Conservation (phyloP, 2,888 invertebrate species). For the Eudasyphora cyanicolor region DNA sequence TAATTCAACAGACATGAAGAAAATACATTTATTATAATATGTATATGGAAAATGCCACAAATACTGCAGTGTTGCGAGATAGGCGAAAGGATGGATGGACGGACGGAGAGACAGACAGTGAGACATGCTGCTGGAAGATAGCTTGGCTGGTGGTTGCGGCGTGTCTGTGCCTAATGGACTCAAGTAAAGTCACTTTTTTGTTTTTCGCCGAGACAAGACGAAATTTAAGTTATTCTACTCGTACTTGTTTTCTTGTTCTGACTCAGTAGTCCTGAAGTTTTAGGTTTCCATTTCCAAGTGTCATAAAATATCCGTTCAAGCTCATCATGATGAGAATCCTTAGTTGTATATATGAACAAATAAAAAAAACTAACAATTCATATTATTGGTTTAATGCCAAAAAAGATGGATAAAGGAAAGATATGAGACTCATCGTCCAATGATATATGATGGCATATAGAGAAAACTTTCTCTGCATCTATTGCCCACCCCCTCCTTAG, state of each 20-base stretch:
- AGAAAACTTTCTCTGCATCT: slow-evolving; percentile 2
- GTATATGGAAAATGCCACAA: not conserved
- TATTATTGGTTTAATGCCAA: slow-evolving; percentile 32
- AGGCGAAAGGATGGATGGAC: not conserved
- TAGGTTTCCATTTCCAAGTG: slow-evolving; percentile 48
- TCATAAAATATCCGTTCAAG: slow-evolving; percentile 53
- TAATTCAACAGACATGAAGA: slow-evolving; percentile 66
- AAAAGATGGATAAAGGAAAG: not conserved
- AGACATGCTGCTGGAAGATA: too few species aligned
- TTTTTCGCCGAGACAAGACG: slow-evolving; percentile 18
- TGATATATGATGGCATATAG: slow-evolving; percentile 20
- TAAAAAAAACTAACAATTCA: not conserved
- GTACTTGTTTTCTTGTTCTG: slow-evolving; percentile 21
- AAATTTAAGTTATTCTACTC: slow-evolving; percentile 45
- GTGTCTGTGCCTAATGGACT: slow-evolving; percentile 3
- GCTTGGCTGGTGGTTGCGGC: not conserved
- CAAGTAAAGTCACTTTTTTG: slow-evolving; percentile 7
- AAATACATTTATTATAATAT: slow-evolving; percentile 65
- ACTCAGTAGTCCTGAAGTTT: slow-evolving; percentile 38
- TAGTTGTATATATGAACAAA: not conserved
- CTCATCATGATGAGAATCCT: slow-evolving; percentile 42
- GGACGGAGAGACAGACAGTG: not conserved
- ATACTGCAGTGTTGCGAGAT: slow-evolving; percentile 37
- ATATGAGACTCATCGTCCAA: slow-evolving; percentile 19
- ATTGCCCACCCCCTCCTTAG: not conserved